phyloP scores from a whole-genome alignment of 2,113 vertebrate genomes.

The Alouatta palliata region DNA sequence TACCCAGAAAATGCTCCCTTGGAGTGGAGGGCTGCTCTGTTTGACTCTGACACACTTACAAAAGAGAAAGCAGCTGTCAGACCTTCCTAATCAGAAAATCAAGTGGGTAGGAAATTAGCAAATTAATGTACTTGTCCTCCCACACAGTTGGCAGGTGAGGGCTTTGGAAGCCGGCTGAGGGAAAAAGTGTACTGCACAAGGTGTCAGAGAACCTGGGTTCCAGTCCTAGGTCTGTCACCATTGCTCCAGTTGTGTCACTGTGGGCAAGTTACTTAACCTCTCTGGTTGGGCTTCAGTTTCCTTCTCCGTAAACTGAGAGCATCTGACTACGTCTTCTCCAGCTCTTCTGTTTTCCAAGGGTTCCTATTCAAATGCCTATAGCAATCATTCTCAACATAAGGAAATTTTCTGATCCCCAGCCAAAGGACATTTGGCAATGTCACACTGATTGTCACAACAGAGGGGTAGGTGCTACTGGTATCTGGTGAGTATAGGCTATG shows the following conservation, averaged over 20 bases:
- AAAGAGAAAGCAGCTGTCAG: background rate
- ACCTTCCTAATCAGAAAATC: background rate
- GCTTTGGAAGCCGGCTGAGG: background rate
- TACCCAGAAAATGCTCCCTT: accelerated
- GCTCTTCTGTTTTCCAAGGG: background rate
- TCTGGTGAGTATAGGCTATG: background rate
- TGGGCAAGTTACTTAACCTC: background rate
- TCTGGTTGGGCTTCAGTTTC: background rate
- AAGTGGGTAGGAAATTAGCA: background rate
- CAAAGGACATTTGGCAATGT: background rate
- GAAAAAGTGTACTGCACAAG: background rate
- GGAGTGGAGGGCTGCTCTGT: background rate
- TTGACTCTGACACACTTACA: no score
- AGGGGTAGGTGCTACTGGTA: background rate
- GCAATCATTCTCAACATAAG: accelerated
- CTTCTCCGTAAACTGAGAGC: background rate
- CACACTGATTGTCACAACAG: background rate
- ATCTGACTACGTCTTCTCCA: background rate
- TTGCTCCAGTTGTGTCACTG: no score
- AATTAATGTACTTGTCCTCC: background rate
- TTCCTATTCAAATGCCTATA: background rate
- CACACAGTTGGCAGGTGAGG: background rate
- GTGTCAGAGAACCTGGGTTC: background rate
- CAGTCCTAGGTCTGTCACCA: background rate
- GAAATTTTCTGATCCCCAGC: background rate